phyloP scores from a whole-genome alignment of 2,113 vertebrate genomes.

The Bubo blakistoni region DNA sequence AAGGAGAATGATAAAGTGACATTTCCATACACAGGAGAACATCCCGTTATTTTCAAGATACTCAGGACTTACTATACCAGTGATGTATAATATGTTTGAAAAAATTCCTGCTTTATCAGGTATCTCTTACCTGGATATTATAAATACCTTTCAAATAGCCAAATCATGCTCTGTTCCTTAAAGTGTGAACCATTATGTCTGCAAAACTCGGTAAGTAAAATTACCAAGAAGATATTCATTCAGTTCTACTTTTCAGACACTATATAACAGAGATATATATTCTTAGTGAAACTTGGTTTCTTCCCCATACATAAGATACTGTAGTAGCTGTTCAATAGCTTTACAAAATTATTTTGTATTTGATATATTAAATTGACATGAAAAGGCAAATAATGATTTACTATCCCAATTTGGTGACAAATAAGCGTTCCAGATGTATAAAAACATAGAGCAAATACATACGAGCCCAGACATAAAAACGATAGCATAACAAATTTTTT shows the following conservation, averaged over 20 bases:
- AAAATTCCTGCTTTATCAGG: background rate
- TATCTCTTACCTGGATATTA: background rate
- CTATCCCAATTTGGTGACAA: background rate
- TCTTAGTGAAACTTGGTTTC: background rate
- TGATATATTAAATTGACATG: background rate
- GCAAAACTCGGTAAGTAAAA: background rate
- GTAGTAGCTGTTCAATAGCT: background rate
- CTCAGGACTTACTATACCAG: background rate
- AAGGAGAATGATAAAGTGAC: background rate
- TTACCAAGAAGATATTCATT: background rate
- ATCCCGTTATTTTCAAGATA: background rate
- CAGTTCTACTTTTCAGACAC: background rate
- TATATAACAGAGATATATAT: background rate
- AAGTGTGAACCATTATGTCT: background rate
- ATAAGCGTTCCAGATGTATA: background rate
- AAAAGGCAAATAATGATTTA: background rate
- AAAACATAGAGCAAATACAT: too few species aligned
- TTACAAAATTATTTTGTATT: background rate
- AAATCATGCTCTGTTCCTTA: background rate
- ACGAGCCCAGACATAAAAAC: background rate
- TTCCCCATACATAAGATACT: accelerated
- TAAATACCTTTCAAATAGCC: background rate
- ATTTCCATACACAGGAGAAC: background rate
- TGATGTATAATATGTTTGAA: background rate
- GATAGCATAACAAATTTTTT: background rate